phyloP scores from a whole-genome alignment of 2,797 vertebrate species.

The Crax fasciolata region DNA sequence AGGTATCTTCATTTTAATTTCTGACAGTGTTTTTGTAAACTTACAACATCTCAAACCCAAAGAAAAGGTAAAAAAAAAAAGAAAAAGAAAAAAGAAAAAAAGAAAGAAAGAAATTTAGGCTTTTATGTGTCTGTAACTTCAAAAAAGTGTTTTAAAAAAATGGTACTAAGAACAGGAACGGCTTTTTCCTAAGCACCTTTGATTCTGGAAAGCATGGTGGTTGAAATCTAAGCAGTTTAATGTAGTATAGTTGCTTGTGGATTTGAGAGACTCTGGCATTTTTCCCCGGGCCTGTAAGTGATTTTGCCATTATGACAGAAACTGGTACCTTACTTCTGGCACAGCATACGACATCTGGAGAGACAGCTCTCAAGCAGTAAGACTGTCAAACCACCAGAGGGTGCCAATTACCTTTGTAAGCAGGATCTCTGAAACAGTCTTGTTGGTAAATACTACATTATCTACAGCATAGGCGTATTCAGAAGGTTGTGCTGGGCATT shows the following conservation, averaged over 20 bases:
- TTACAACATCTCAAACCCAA: background rate
- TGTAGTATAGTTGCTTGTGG: background rate
- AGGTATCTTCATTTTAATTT: background rate
- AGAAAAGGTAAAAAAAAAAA: background rate
- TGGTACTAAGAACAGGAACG: background rate
- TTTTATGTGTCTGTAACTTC: too few relatives aligned
- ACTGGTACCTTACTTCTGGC: background rate
- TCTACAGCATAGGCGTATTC: background rate
- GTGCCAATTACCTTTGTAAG: constrained; percentile 22
- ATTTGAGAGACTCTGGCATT: background rate
- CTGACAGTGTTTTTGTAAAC: background rate
- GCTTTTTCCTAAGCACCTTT: background rate
- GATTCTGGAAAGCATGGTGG: background rate
- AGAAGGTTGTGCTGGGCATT: background rate
- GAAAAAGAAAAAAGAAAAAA: too few relatives aligned
- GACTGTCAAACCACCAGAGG: constrained; percentile 57
- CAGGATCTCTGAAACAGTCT: background rate
- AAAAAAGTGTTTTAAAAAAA: background rate
- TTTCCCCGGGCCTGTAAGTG: background rate
- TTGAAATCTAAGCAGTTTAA: background rate
- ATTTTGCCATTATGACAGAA: background rate
- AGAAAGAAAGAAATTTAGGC: background rate
- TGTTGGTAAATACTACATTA: background rate
- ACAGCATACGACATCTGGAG: fast-evolving
- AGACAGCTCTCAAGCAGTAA: background rate